Evolutionary conservation across 1,140 invertebrate species (phyloP).

Genomic region (Nephila pilipes): DNA sequence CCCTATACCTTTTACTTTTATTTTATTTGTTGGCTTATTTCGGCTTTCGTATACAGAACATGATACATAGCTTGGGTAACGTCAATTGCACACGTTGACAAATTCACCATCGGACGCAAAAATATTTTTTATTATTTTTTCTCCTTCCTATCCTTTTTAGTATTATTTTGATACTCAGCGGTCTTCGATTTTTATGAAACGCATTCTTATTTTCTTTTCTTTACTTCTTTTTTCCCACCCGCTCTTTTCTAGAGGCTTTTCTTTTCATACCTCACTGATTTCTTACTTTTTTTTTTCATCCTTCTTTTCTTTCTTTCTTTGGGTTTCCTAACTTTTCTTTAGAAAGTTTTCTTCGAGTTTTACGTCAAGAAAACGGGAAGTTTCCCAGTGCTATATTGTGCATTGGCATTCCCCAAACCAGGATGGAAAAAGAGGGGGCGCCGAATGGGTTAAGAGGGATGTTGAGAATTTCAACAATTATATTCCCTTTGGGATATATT

Average conservation of each 20-base stretch:
- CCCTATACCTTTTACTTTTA: not conserved
- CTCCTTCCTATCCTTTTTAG: slow-evolving; percentile 38
- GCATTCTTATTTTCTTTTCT: slow-evolving; percentile 23
- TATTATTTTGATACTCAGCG: slow-evolving; percentile 73
- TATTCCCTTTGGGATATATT: slow-evolving; percentile 5
- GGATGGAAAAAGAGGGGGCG: not conserved
- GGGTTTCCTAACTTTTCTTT: slow-evolving; percentile 47
- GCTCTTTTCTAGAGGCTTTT: slow-evolving; percentile 3
- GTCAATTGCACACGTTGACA: slow-evolving; percentile 72
- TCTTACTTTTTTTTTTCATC: slow-evolving; percentile 40
- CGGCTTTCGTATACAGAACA: slow-evolving; percentile 62
- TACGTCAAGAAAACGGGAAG: not conserved
- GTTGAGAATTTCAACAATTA: slow-evolving; percentile 23
- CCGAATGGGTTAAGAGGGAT: not conserved
- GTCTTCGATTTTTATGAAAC: slow-evolving; percentile 73
- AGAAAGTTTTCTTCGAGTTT: slow-evolving; percentile 52
- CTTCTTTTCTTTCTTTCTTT: not conserved
- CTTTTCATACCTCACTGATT: slow-evolving; percentile 69
- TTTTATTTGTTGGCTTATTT: slow-evolving; percentile 64
- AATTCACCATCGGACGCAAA: slow-evolving; percentile 50
- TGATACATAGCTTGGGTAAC: slow-evolving; percentile 67
- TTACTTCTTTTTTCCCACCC: slow-evolving; percentile 16
- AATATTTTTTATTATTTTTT: slow-evolving; percentile 57
- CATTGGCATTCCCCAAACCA: not conserved
- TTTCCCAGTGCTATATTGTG: slow-evolving; percentile 29